Evolutionary conservation across 2,113 vertebrate species (phyloP).

Genomic region (Trochalopteron elliotii): DNA sequence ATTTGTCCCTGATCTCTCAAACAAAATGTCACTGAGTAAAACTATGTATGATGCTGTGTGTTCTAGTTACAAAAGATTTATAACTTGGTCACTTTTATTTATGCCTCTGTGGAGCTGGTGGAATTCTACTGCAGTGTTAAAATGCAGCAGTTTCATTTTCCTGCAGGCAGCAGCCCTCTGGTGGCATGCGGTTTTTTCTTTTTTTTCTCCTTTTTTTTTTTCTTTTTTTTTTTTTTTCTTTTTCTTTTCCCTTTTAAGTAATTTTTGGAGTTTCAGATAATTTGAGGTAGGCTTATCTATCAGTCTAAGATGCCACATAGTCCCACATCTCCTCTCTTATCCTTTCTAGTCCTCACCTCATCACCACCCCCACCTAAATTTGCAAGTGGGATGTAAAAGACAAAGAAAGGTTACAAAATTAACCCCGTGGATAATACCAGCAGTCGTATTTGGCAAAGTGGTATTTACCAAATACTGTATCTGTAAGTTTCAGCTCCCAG

Average conservation of each 20-base stretch:
- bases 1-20: conserved; percentile 41
- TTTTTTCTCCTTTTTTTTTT: rapidly evolving
- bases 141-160: conserved; percentile 48
- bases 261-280: background rate
- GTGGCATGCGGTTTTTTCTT: background rate
- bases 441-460: background rate
- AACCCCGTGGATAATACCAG: background rate
- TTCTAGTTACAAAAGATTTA: conserved; percentile 33
- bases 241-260: background rate
- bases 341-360: background rate
- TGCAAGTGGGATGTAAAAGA: background rate
- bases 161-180: conserved; percentile 29
- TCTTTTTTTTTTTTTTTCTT: rapidly evolving
- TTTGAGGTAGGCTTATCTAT: background rate
- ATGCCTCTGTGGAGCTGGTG: background rate
- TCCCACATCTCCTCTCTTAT: background rate
- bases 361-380: background rate
- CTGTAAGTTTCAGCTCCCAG: background rate
- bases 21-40: conserved; percentile 49
- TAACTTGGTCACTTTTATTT: conserved; percentile 50
- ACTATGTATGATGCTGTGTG: conserved; percentile 20
- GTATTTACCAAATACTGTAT: background rate
- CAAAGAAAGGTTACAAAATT: conserved; percentile 13
- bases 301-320: background rate
- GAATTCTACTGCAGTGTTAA: conserved; percentile 48